Evolutionary conservation across 1,140 invertebrate species (phyloP), one percentile per base, ranked within the genome.

Genomic region (Ips nitidus): DNA sequence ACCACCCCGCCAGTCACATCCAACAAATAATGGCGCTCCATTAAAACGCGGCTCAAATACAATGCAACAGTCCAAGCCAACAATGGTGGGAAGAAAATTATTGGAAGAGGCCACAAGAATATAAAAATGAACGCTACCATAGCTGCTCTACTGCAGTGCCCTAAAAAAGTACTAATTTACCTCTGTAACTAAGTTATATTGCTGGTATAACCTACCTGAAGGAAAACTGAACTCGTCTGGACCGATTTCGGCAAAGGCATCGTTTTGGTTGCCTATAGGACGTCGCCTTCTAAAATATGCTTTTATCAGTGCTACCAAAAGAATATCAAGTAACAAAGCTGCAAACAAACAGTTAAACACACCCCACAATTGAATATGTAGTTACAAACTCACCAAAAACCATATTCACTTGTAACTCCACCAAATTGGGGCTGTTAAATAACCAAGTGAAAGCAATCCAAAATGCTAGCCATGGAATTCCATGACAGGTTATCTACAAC

Each of bases 211-310:
- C 22, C 2, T 57, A 70, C 68, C 69, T 0, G 96, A 98, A 40
- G 97, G 97, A 81, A 98, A 98, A 43, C 95, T 95, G 79, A 90
- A 98, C 75, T 95, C 91, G 81, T 98, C 97, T 0, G 94, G 81
- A 77, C 85, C 80, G 38, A 88, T 80, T 61, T 85, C 74, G 22
- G 80, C 82, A 36, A 86, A 75, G 5, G 83, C 77, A 79, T 88
- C 87, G 71, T 93, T 89, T 52, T 72, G 66, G 77, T 92, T 91
- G 36, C 85, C 81, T 1, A 83, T 71, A 8, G 95, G 96, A 52
- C 97, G 82, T 77, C 88, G 83, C 75, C 97, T 82, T 71, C 93
- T 83, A 8, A 91, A 86, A 52, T 88, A 79, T 3, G 95, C 89
- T 83, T 99, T 98, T 1, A 92, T 70, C 1, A 95, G 65, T 1